Percentiles rank a stretch among this genome's conserved stretches.
Conservation (phyloP, 2,113 vertebrate species). For the Bucco capensis region DNA sequence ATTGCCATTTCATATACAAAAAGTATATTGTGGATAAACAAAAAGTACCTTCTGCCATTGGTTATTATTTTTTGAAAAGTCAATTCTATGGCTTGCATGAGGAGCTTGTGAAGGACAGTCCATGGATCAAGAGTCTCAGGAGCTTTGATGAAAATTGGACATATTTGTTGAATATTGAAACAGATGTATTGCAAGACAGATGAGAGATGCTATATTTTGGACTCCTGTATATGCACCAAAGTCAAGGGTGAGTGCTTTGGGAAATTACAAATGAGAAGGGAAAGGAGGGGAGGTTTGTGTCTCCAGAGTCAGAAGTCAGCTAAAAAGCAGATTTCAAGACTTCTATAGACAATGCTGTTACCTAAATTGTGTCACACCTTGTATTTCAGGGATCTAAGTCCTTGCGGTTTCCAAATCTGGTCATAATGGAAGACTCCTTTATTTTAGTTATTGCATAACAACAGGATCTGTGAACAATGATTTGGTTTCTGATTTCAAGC, state of each 20-base stretch:
- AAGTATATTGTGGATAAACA: background rate
- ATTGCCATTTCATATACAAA: background rate
- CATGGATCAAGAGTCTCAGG: background rate
- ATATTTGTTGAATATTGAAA: background rate
- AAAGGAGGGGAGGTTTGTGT: background rate
- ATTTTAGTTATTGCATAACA: background rate
- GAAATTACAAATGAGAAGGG: background rate
- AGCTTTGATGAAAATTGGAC: background rate
- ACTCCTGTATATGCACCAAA: background rate
- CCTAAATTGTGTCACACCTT: background rate
- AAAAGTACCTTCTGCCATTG: background rate
- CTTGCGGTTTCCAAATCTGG: background rate
- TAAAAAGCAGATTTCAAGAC: background rate
- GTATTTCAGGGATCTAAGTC: background rate
- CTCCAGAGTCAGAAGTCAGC: background rate
- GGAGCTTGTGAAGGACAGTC: background rate
- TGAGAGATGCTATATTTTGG: background rate
- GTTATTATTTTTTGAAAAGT: background rate
- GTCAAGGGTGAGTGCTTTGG: no score
- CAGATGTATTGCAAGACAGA: background rate
- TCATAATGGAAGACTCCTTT: background rate
- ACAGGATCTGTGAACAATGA: background rate
- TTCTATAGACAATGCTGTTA: background rate
- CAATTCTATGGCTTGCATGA: fast-evolving
- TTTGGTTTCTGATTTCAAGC: background rate